Evolutionary conservation across 2,113 vertebrate genomes (phyloP), one percentile per base, ranked within the genome.

Genomic region (Podiceps cristatus): DNA sequence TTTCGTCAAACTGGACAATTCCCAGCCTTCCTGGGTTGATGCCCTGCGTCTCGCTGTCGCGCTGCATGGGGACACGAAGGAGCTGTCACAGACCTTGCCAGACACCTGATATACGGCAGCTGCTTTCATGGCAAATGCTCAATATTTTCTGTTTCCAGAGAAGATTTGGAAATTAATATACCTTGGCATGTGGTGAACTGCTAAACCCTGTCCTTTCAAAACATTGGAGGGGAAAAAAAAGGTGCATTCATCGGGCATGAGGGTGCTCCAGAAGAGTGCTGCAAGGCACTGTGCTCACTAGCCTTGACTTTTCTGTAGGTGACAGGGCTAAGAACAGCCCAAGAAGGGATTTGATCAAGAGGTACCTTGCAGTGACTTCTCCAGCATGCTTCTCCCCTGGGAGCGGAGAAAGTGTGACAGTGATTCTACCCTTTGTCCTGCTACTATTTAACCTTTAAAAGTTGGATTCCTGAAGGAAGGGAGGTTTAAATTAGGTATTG

Each of bases 61-160:
- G 0, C 25, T 84, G 7, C 9, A 1, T 31, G 60, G 52, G 25
- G 37, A 67, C 42, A 22, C 0, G 7, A 45, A 76, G 18, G 47
- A 78, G 9, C 25, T 87, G 37, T 62, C 31, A n/a, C 44, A 71
- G 45, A 77, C 13, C 11, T 80, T 74, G 14, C 19, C 11, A n/a
- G 56, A 56, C 47, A 50, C 40, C 14, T 52, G 35, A 50, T 22
- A 24, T 2, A 29, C 10, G 68, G 29, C 31, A 68, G 18, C 22
- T 81, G 25, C 37, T 84, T 89, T 91, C 18, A 9, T 27, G 42
- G 50, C 28, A 63, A 15, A 45, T 58, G 17, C 19, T 4, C 3
- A 88, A 24, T 81, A 75, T 64, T 87, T 90, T 15, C 84, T 78
- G 3, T 37, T 87, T 64, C 64, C 44, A 78, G 55, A 56, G 31